Conservation (phyloP, 2,888 invertebrate species). For the Alloscopus bannaensis region DNA sequence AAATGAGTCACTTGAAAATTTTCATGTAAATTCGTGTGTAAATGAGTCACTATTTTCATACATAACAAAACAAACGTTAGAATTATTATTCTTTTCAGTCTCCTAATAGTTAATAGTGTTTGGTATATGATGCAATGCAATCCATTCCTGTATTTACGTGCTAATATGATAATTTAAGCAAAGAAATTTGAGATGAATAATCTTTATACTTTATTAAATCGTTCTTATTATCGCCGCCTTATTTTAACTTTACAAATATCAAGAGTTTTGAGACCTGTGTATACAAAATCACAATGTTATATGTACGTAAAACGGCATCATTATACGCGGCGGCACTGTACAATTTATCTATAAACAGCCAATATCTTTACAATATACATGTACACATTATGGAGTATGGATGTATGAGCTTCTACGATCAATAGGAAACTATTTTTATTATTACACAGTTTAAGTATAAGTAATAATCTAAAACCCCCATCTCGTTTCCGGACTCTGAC, state of each 20-base stretch:
- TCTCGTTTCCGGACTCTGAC: too few relatives aligned
- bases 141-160: constrained; percentile 3
- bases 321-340: neutral
- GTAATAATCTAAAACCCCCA: too few relatives aligned
- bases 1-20: too few relatives aligned
- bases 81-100: too few relatives aligned
- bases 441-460: neutral
- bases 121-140: too few relatives aligned
- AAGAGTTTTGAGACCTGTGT: constrained; percentile 53
- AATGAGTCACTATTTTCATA: too few relatives aligned
- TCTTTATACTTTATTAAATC: constrained; percentile 44
- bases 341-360: neutral
- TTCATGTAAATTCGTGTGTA: too few relatives aligned
- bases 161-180: too few relatives aligned
- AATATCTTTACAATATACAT: neutral
- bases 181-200: constrained; percentile 9
- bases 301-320: constrained; percentile 24
- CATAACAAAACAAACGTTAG: too few relatives aligned
- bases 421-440: too few relatives aligned
- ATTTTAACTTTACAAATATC: constrained; percentile 38
- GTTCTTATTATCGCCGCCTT: constrained; percentile 21
- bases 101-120: neutral
- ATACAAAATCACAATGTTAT: constrained; percentile 58
- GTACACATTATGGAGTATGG: too few relatives aligned
- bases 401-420: too few relatives aligned